phyloP scores from a whole-genome alignment of 2,113 vertebrate species.

The Pithys albifrons region DNA sequence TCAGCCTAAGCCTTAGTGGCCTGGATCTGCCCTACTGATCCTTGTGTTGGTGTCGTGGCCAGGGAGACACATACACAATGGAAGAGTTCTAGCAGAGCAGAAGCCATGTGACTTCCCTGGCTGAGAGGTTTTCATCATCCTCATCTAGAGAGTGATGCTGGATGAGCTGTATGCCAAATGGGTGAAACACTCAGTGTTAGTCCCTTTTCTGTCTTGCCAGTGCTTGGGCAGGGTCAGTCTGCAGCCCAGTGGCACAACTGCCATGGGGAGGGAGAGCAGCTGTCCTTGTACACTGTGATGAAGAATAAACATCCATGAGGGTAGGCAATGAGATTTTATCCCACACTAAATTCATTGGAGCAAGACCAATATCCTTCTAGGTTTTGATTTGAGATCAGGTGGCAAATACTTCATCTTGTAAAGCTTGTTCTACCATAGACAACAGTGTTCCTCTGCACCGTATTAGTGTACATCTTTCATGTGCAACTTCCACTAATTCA shows the following conservation, averaged over 20 bases:
- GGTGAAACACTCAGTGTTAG: not conserved
- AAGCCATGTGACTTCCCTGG: not conserved
- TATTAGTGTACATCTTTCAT: slow-evolving; percentile 4
- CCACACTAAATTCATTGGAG: not conserved
- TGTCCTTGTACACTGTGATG: not conserved
- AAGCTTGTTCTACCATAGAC: slow-evolving; percentile 12
- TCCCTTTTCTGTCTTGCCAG: not conserved
- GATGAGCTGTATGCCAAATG: not conserved
- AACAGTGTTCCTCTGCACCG: not conserved
- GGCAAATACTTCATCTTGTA: not conserved
- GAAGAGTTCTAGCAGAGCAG: not conserved
- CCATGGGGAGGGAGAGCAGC: not conserved
- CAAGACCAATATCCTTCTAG: not conserved
- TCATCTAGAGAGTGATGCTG: not conserved
- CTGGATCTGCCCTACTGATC: not conserved
- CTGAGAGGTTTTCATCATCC: not conserved
- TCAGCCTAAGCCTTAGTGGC: not conserved
- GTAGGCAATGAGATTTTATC: not conserved
- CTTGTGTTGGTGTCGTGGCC: rapidly evolving
- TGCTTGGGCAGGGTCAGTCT: not conserved
- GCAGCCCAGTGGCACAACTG: not conserved
- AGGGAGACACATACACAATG: not conserved
- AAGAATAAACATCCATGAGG: not conserved
- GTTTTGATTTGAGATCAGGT: not conserved
- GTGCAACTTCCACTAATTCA: slow-evolving; percentile 53